Evolutionary conservation across 2,888 invertebrate species (phyloP), one percentile per base, ranked within the genome.

Genomic region (Lithophane socia): DNA sequence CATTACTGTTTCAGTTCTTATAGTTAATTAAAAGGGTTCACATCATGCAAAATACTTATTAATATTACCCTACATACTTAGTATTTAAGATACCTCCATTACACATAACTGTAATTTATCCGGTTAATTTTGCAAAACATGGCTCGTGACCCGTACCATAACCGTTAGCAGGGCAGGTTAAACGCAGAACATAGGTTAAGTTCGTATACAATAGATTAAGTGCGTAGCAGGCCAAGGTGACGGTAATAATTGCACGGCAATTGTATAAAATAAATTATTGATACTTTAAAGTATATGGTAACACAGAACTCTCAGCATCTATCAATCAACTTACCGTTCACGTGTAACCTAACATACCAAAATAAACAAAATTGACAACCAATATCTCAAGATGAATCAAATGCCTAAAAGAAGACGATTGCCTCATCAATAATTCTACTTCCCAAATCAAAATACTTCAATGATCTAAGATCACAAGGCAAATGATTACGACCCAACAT

Each of bases 391-490:
- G 21, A 65, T 13, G n/a, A 61, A 74, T 61, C 54, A 74, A 73
- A 24, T 16, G 13, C 29, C 1, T 58, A 44, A 1, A 29, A 12
- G 1, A 71, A 58, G 3, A n/a, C 73, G 61, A 44, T 60, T 73
- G 65, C 65, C 58, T 65, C 60, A 66, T 79, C 60, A 79, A 80
- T 80, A 78, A 64, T 72, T 29, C 21, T 58, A 44, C 44, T 54
- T 73, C 52, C 29, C 0, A 64, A 81, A 79, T 64, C 63, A 68
- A 68, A 75, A 75, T 52, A 44, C 67, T 74, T 54, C 67, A 67
- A 58, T 63, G 63, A 64, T 68, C n/a, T 37, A 64, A 81, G 82
- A 79, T 82, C 82, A 82, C 42, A 82, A 75, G 58, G 18, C 67
- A 70, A 70, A 58, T 77, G 49, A 82, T 82, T 66, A 70, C 29